These are phyloP conservation scores for Limnephilus auricula DNA, from an alignment of 2,888 invertebrate genomes.

Conservation along the genomic window DNA sequence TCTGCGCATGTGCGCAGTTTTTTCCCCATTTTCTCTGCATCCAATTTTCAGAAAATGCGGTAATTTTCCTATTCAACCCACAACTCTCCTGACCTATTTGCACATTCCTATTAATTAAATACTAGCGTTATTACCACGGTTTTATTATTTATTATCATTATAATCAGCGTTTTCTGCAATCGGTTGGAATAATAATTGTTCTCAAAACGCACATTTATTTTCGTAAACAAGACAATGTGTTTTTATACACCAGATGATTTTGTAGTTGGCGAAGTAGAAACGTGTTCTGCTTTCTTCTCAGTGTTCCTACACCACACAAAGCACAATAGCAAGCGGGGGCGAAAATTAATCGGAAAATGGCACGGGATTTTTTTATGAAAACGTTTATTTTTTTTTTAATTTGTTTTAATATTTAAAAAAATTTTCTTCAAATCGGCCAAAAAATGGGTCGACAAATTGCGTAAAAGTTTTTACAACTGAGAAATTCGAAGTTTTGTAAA, in stretches of 20 bases:
- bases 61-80: not conserved
- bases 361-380: too few species aligned
- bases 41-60: constrained; percentile 23
- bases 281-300: not conserved
- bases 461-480: too few species aligned
- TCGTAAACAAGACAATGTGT: not conserved
- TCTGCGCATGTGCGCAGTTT: constrained; percentile 35
- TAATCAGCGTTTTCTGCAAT: not conserved
- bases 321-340: too few species aligned
- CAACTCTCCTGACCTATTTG: not conserved
- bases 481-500: too few species aligned
- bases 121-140: not conserved
- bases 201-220: not conserved
- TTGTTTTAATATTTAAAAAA: too few species aligned
- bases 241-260: not conserved
- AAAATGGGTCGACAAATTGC: too few species aligned
- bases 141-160: too few species aligned
- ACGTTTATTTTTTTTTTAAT: too few species aligned
- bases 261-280: not conserved
- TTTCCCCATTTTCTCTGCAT: constrained; percentile 14
- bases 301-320: not conserved
- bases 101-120: not conserved
- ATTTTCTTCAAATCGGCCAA: too few species aligned
- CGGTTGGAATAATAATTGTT: not conserved
- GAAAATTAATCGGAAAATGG: too few species aligned